phyloP scores from a whole-genome alignment of 2,888 invertebrate genomes.

The Dromius quadrimaculatus region DNA sequence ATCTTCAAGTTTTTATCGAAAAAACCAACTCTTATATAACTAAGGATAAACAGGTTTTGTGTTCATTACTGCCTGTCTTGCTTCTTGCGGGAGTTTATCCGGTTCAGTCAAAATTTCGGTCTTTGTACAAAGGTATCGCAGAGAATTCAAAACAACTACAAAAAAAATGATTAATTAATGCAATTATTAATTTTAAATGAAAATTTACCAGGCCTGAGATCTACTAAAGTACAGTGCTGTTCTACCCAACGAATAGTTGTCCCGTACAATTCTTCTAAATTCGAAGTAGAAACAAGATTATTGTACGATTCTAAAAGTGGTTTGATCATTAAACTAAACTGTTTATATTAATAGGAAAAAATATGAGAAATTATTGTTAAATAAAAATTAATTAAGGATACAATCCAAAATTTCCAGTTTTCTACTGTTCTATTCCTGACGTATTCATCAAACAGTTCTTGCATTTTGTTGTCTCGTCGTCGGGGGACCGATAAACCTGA shows the following conservation, averaged over 20 bases:
- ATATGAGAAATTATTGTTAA: slow-evolving; percentile 45
- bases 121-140: slow-evolving; percentile 89
- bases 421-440: slow-evolving; percentile 86
- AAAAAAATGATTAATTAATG: slow-evolving; percentile 56
- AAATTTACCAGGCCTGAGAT: slow-evolving; percentile 87
- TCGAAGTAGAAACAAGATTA: slow-evolving; percentile 90
- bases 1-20: slow-evolving; percentile 20
- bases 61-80: slow-evolving; percentile 76
- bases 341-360: slow-evolving; percentile 66
- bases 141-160: slow-evolving; percentile 92
- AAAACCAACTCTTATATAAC: slow-evolving; percentile 16
- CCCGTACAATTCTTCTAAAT: slow-evolving; percentile 90
- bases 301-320: slow-evolving; percentile 92
- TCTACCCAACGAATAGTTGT: slow-evolving; percentile 95
- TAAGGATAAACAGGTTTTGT: slow-evolving; percentile 45
- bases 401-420: slow-evolving; percentile 99
- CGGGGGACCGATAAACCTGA: slow-evolving; percentile 95
- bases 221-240: slow-evolving; percentile 94
- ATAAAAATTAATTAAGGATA: slow-evolving; percentile 75
- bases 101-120: slow-evolving; percentile 95
- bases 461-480: slow-evolving; percentile 89
- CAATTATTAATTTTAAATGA: slow-evolving; percentile 8
- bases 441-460: slow-evolving; percentile 94
- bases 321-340: slow-evolving; percentile 94
- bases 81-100: slow-evolving; percentile 89